These are phyloP conservation scores for Aspiorhynchus laticeps DNA, from an alignment of 2,113 vertebrate genomes.

Conservation along the genomic window DNA sequence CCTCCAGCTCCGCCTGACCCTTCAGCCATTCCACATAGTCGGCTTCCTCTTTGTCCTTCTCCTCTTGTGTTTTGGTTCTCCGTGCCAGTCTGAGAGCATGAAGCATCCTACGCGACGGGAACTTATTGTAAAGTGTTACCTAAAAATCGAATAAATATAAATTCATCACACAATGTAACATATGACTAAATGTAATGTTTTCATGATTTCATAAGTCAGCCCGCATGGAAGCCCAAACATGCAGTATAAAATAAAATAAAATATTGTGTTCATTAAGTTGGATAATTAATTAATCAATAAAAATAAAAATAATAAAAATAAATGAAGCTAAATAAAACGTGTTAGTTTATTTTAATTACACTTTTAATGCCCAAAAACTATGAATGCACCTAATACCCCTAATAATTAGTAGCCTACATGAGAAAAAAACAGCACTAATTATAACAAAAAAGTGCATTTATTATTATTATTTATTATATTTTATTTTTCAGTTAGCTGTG, in stretches of 20 bases:
- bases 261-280: neutral
- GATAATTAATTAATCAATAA: no score
- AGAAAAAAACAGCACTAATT: neutral
- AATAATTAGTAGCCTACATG: neutral
- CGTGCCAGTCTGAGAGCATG: no score
- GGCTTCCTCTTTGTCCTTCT: constrained; percentile 86
- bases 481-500: neutral
- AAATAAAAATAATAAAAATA: no score
- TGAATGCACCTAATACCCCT: neutral
- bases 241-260: neutral
- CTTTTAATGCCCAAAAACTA: neutral
- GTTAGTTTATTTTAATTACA: neutral
- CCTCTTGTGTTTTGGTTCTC: constrained; percentile 78
- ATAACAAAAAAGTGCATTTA: neutral
- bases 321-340: neutral
- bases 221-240: no score
- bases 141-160: neutral
- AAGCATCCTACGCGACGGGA: no score
- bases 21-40: constrained; percentile 88
- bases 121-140: neutral
- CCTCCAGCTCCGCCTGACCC: constrained; percentile 76
- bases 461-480: neutral
- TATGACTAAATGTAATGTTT: neutral
- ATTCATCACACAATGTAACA: neutral
- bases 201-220: no score